Evolutionary conservation across 2,113 vertebrate genomes (phyloP).

Genomic region (Perca flavescens): DNA sequence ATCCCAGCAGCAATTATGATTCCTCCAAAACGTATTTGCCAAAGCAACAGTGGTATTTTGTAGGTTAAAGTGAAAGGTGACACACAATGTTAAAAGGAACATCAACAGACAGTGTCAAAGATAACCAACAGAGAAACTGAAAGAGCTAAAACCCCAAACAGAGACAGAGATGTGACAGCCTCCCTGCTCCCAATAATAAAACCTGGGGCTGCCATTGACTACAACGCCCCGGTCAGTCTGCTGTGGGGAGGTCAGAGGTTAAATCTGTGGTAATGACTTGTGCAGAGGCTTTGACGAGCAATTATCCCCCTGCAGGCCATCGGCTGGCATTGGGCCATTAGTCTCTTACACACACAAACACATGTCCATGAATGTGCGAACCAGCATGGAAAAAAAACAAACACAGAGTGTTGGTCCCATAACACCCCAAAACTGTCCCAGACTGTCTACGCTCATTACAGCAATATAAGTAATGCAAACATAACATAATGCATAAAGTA

Average conservation of each 20-base stretch:
- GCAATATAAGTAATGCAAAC: slow-evolving; percentile 18
- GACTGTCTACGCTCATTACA: slow-evolving; percentile 15
- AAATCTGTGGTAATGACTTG: slow-evolving; percentile 75
- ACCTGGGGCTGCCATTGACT: slow-evolving; percentile 36
- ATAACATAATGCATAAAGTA: slow-evolving; percentile 9
- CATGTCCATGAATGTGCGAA: slow-evolving; percentile 6
- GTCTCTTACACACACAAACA: slow-evolving; percentile 10
- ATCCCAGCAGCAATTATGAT: neutral
- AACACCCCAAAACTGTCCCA: slow-evolving; percentile 25
- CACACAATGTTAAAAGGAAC: neutral
- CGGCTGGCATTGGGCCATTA: slow-evolving; percentile 50
- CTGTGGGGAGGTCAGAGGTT: slow-evolving; percentile 61
- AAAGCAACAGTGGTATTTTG: neutral
- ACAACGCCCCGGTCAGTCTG: slow-evolving; percentile 3
- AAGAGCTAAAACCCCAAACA: slow-evolving; percentile 15
- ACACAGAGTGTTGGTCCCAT: neutral
- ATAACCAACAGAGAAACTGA: neutral
- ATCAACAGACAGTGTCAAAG: slow-evolving; percentile 9
- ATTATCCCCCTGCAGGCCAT: slow-evolving; percentile 65
- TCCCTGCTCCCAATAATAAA: slow-evolving; percentile 28
- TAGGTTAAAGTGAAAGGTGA: neutral
- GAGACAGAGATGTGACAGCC: slow-evolving; percentile 29
- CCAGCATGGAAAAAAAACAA: slow-evolving; percentile 18
- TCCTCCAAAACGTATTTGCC: neutral
- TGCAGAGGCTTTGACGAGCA: slow-evolving; percentile 72